Evolutionary conservation across 2,888 invertebrate genomes (phyloP).

Genomic region (Dryococelus australis): DNA sequence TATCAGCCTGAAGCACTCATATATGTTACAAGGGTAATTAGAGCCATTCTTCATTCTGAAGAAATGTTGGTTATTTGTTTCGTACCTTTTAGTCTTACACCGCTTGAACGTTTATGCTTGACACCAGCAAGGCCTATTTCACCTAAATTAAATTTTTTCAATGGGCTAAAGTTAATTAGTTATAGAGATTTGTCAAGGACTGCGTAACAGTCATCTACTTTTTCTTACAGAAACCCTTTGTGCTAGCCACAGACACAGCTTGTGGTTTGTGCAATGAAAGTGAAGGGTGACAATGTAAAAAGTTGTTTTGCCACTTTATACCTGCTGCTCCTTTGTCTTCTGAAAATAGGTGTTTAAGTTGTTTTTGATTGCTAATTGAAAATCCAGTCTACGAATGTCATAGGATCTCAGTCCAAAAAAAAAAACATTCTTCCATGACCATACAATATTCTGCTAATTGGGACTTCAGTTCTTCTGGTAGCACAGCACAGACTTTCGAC

Average conservation of each 20-base stretch:
- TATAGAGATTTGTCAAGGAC: slow-evolving; percentile 11
- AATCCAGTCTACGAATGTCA: not conserved
- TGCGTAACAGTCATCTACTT: not conserved
- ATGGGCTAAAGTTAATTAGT: slow-evolving; percentile 13
- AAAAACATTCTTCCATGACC: no score
- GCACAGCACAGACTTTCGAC: no score
- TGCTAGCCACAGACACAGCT: slow-evolving; percentile 38
- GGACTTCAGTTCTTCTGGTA: no score
- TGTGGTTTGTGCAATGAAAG: slow-evolving; percentile 41
- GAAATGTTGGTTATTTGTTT: slow-evolving; percentile 30
- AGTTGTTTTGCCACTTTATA: no score
- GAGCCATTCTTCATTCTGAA: slow-evolving; percentile 23
- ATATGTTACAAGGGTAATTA: slow-evolving; percentile 28
- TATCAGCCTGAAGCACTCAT: slow-evolving; percentile 30
- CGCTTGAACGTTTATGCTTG: slow-evolving; percentile 20
- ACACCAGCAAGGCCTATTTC: slow-evolving; percentile 30
- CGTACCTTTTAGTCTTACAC: slow-evolving; percentile 20
- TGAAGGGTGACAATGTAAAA: not conserved
- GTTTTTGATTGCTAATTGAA: slow-evolving; percentile 29
- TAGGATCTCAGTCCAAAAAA: no score
- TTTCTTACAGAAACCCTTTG: slow-evolving; percentile 5
- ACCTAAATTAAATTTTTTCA: slow-evolving; percentile 31
- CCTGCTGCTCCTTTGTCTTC: slow-evolving; percentile 12
- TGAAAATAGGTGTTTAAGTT: slow-evolving; percentile 43
- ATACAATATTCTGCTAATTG: no score